phyloP scores from a whole-genome alignment of 2,113 vertebrate species.

The Parotia lawesii region DNA sequence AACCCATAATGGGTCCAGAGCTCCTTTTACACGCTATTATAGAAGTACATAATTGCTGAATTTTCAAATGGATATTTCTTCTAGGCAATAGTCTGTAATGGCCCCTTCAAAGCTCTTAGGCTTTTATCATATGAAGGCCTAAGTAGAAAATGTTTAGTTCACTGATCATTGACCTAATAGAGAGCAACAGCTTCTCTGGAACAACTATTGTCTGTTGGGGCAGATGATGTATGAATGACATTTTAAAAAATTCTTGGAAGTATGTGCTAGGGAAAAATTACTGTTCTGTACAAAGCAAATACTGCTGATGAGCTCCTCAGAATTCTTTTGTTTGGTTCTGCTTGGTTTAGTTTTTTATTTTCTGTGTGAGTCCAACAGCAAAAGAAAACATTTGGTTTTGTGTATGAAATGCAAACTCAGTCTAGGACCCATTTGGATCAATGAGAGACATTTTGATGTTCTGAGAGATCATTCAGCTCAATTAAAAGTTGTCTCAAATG shows the following conservation, averaged over 20 bases:
- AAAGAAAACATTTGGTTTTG: neutral
- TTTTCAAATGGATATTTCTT: conserved; percentile 75
- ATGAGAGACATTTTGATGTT: neutral
- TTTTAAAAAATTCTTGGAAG: conserved; percentile 48
- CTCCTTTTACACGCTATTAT: conserved; percentile 71
- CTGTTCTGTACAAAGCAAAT: conserved; percentile 45
- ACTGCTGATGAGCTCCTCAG: conserved; percentile 1
- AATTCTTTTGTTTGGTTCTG: conserved; percentile 10
- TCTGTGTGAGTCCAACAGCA: neutral
- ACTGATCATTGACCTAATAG: conserved; percentile 71
- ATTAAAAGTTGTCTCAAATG: conserved; percentile 7
- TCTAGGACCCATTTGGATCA: neutral
- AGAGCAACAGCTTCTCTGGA: conserved; percentile 65
- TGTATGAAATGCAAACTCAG: neutral
- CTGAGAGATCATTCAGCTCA: neutral
- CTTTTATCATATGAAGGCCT: conserved; percentile 73
- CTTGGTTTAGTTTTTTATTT: neutral
- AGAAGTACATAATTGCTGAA: conserved; percentile 75
- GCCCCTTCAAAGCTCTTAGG: conserved; percentile 74
- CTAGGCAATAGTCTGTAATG: conserved; percentile 71
- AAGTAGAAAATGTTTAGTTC: conserved; percentile 75
- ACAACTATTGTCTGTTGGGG: conserved; percentile 42
- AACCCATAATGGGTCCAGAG: conserved; percentile 74
- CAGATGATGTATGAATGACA: conserved; percentile 48
- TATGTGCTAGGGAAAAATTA: conserved; percentile 54